These are phyloP conservation scores for Chloromyia formosa DNA, from an alignment of 2,888 invertebrate genomes.

Conservation along the genomic window DNA sequence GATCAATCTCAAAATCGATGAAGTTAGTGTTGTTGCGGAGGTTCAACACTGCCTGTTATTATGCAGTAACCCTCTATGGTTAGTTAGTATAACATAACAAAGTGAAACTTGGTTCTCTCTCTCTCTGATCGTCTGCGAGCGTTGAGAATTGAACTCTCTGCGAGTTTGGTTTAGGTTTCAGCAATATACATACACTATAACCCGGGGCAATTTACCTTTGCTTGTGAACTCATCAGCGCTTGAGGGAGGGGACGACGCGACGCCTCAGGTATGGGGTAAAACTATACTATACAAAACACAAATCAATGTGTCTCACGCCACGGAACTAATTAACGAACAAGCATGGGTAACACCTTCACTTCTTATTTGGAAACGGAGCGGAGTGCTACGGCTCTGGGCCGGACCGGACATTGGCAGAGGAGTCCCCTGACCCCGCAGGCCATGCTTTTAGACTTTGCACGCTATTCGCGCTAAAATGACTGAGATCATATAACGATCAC, in stretches of 20 bases:
- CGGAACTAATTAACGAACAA: constrained; percentile 31
- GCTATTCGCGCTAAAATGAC: neutral
- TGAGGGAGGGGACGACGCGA: neutral
- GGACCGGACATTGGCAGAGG: neutral
- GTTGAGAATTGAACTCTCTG: no score
- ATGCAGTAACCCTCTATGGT: no score
- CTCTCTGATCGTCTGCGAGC: neutral
- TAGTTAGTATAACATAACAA: no score
- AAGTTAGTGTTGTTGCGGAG: neutral
- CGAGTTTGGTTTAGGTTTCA: neutral
- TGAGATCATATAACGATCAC: neutral
- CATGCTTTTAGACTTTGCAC: neutral
- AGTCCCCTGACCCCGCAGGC: neutral
- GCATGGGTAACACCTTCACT: constrained; percentile 33
- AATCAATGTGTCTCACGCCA: constrained; percentile 19
- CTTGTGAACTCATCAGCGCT: constrained; percentile 2
- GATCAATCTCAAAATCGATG: constrained; percentile 29
- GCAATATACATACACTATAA: neutral
- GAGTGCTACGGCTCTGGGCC: neutral
- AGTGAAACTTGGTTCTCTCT: constrained; percentile 30
- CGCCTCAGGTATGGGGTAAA: neutral
- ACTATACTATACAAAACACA: constrained; percentile 32
- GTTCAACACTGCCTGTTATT: neutral
- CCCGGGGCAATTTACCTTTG: constrained; percentile 13
- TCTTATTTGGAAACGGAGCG: constrained; percentile 22